Percentiles rank a stretch among this genome's conserved stretches.
These are phyloP conservation scores for Sweltsa coloradensis DNA, from an alignment of 1,140 invertebrate species.

Conservation along the genomic window DNA sequence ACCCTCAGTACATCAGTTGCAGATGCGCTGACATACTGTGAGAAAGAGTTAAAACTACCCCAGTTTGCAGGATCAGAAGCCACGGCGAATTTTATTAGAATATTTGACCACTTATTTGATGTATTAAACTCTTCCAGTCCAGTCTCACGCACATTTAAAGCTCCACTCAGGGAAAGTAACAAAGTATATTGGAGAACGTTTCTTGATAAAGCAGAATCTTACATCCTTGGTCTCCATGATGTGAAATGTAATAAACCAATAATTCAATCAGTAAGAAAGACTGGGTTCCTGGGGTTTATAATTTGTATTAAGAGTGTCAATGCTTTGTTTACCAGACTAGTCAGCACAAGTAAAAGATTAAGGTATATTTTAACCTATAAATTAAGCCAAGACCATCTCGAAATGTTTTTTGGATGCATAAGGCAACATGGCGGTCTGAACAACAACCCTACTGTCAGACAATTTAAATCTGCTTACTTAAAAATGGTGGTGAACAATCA, in stretches of 20 bases:
- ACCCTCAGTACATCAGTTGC: neutral
- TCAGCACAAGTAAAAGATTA: neutral
- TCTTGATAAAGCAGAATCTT: neutral
- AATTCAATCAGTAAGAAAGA: neutral
- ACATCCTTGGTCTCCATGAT: neutral
- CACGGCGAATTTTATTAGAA: neutral
- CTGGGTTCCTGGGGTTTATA: neutral
- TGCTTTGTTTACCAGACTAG: neutral
- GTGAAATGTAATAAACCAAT: neutral
- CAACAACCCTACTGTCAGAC: too few species aligned
- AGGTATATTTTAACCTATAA: neutral
- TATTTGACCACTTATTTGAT: neutral
- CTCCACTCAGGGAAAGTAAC: neutral
- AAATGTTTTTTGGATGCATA: constrained; percentile 2
- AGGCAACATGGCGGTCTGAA: too few species aligned
- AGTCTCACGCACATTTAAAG: neutral
- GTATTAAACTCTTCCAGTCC: neutral
- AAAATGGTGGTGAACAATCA: too few species aligned
- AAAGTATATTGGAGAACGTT: neutral
- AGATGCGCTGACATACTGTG: neutral
- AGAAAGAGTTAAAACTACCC: neutral
- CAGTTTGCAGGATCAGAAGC: neutral
- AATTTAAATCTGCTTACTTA: too few species aligned
- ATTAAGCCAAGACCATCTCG: neutral
- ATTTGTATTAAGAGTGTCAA: neutral